Percentiles rank a stretch among this genome's conserved stretches.
Evolutionary conservation across 2,888 invertebrate species (phyloP).

Genomic region (Tortricodes alternella): DNA sequence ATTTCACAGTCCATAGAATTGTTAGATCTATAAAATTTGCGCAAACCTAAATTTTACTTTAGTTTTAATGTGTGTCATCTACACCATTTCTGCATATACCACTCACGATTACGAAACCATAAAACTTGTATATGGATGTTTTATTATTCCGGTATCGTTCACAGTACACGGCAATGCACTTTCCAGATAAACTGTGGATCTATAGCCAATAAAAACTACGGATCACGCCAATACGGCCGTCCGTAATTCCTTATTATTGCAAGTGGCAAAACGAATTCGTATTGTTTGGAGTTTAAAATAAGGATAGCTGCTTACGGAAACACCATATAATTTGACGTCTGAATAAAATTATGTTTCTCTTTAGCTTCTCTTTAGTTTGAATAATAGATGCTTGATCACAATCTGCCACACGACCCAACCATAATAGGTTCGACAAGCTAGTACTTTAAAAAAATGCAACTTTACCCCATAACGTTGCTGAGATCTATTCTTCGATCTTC

Average conservation of each 20-base stretch:
- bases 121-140: constrained; percentile 64
- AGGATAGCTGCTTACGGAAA: not conserved
- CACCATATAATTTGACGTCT: too few relatives aligned
- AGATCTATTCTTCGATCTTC: too few relatives aligned
- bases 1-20: too few relatives aligned
- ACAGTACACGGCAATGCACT: constrained; percentile 68
- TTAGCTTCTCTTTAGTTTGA: too few relatives aligned
- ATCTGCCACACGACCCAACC: too few relatives aligned
- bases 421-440: too few relatives aligned
- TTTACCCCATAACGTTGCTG: too few relatives aligned
- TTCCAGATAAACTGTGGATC: constrained; percentile 51
- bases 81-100: constrained; percentile 4
- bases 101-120: constrained; percentile 45
- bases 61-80: not conserved
- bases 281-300: not conserved
- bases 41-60: too few relatives aligned
- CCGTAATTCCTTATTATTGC: constrained; percentile 32
- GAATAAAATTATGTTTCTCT: too few relatives aligned
- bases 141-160: constrained; percentile 64
- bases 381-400: too few relatives aligned
- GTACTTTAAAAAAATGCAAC: too few relatives aligned
- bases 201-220: constrained; percentile 63
- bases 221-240: constrained; percentile 48
- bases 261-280: not conserved
- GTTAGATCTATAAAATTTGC: too few relatives aligned